These are phyloP conservation scores for Stenichneumon culpator DNA, from an alignment of 2,888 invertebrate genomes.

Conservation along the genomic window DNA sequence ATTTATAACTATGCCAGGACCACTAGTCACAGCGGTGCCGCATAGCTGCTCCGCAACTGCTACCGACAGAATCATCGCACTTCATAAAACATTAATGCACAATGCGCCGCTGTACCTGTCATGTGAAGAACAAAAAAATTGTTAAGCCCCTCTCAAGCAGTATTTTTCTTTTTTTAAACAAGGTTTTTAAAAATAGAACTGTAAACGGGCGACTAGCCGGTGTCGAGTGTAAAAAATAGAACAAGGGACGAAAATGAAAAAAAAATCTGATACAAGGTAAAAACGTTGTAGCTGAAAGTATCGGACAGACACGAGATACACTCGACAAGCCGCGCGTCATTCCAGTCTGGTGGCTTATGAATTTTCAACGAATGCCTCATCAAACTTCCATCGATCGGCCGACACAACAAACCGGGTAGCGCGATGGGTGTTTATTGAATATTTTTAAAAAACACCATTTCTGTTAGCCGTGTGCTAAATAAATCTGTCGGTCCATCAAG, in stretches of 20 bases:
- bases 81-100: slow-evolving; percentile 58
- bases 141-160: neutral
- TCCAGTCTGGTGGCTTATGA: slow-evolving; percentile 36
- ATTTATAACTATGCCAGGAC: slow-evolving; percentile 45
- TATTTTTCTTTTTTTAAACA: neutral
- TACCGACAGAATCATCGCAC: slow-evolving; percentile 54
- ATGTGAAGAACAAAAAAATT: slow-evolving; percentile 16
- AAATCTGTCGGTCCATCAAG: slow-evolving; percentile 1
- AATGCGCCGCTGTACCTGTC: slow-evolving; percentile 15
- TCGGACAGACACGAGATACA: slow-evolving; percentile 32
- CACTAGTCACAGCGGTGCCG: slow-evolving; percentile 18
- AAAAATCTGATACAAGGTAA: slow-evolving; percentile 6
- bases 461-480: slow-evolving; percentile 25
- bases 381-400: slow-evolving; percentile 48
- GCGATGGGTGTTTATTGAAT: slow-evolving; percentile 27
- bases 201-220: neutral
- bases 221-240: slow-evolving; percentile 17
- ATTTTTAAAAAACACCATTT: slow-evolving; percentile 16
- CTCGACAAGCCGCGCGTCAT: slow-evolving; percentile 43
- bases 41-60: slow-evolving; percentile 18
- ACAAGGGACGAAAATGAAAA: neutral
- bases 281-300: slow-evolving; percentile 37
- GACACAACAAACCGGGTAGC: slow-evolving; percentile 13
- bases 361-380: slow-evolving; percentile 45
- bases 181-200: neutral